Percentiles rank a stretch among this genome's conserved stretches.
These are phyloP conservation scores for Hydractinia echinata DNA, from an alignment of 30 jellyfish, hydroid and myxozoan genomes.

Conservation along the genomic window DNA sequence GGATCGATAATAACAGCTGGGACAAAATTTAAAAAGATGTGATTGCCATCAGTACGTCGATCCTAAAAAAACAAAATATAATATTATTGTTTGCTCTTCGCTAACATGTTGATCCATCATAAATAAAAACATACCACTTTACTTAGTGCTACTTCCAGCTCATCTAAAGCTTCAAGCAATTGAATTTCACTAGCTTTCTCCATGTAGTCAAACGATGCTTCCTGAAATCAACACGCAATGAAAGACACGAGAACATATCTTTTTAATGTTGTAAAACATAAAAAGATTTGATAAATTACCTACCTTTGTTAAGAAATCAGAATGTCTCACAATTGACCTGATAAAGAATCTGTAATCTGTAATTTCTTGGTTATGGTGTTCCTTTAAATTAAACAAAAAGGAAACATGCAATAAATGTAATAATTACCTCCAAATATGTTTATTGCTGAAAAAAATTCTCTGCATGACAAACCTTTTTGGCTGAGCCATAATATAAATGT, in stretches of 20 bases:
- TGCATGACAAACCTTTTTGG: conserved; percentile 51
- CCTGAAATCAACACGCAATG: conserved; percentile 29
- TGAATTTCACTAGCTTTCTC: conserved; percentile 90
- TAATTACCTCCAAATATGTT: not conserved
- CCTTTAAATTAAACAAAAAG: conserved; percentile 25
- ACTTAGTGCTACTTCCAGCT: conserved; percentile 73
- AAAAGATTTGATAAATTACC: not conserved
- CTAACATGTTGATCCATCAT: not conserved
- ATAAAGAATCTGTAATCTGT: conserved; percentile 81
- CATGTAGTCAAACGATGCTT: conserved; percentile 82
- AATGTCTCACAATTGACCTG: conserved; percentile 78
- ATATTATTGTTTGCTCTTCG: not conserved
- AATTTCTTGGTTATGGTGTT: conserved; percentile 61
- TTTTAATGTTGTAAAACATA: not conserved
- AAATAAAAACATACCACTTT: conserved; percentile 56
- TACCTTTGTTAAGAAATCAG: conserved; percentile 78
- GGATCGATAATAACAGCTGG: conserved; percentile 94
- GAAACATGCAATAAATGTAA: conserved; percentile 1
- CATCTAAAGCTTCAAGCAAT: conserved; percentile 80
- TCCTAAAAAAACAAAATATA: conserved; percentile 34
- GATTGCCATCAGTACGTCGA: conserved; percentile 85
- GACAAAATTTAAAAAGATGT: conserved; percentile 74
- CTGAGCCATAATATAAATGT: conserved; percentile 78
- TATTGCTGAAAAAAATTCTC: not conserved
- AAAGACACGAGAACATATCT: not conserved